Percentiles rank a stretch among this genome's conserved stretches.
phyloP scores from a whole-genome alignment of 2,113 vertebrate genomes.

The Numida meleagris region DNA sequence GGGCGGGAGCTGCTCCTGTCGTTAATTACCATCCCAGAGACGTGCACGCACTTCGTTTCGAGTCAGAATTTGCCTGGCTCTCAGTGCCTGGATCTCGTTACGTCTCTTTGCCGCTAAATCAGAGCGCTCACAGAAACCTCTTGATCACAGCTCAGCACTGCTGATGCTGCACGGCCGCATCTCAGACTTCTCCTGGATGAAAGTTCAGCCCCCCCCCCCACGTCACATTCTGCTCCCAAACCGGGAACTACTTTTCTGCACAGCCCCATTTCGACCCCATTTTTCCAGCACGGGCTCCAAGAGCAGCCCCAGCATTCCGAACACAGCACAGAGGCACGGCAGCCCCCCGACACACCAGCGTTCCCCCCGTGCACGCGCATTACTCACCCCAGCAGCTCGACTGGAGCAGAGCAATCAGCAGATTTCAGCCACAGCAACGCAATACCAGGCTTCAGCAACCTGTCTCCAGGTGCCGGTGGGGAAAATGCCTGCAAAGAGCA shows the following conservation, averaged over 20 bases:
- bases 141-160: conserved; percentile 38
- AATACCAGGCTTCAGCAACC: not conserved
- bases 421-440: fast-evolving
- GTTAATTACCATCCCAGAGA: conserved; percentile 35
- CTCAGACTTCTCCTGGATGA: conserved; percentile 46
- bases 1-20: not conserved
- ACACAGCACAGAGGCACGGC: not conserved
- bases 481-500: fast-evolving
- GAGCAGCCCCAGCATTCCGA: fast-evolving
- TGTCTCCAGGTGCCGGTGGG: fast-evolving
- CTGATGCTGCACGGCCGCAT: not conserved
- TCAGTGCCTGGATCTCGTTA: conserved; percentile 4
- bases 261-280: not conserved
- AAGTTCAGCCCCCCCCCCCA: conserved; percentile 22
- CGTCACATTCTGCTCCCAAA: not conserved
- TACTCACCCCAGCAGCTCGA: not conserved
- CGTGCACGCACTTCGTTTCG: not conserved
- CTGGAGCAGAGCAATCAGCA: fast-evolving
- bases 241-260: not conserved
- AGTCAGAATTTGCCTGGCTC: conserved; percentile 15
- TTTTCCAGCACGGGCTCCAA: not conserved
- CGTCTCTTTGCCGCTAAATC: conserved; percentile 12
- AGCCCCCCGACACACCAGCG: no score
- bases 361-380: fast-evolving
- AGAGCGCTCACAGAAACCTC: not conserved